Base-by-base conservation (phyloP, 2,888 invertebrate genomes). In the Cryptocephalus moraei region DNA sequence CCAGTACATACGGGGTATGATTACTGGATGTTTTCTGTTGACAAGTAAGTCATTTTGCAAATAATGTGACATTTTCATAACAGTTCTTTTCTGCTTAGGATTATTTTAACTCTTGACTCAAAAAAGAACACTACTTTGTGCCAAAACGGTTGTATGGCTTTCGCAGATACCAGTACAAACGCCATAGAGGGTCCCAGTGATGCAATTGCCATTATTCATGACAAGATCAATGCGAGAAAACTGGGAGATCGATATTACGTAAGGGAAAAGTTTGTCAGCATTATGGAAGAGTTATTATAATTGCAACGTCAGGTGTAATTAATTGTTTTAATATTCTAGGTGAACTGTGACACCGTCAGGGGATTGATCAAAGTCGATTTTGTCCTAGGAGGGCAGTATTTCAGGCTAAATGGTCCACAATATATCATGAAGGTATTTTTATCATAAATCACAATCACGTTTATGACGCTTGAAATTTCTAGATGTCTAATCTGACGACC, bases 1-100 rank as follows among this genome's bases (percentile, higher is more conserved):
- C 73, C 76, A 8, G 79, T 86, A 1, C 74, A 76, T 41, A 67
- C 56, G 22, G 51, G 53, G 34, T 36, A 70, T 43, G 22, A 36
- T n/a, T 82, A 82, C 62, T 87, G 86, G 86, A 77, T 81, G 62
- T 79, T 87, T 65, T 68, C 73, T 49, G 78, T 86, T 76, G 81
- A 84, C 58, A 73, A 73, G 80, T 80, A 69, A 64, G 56, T 52
- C 3, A 12, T 36, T 36, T n/a, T 36, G 12, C 12, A 4, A n/a
- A 36, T 4, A 11, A 12, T 12, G 6, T 36, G 2, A 36, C 36
- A n/a, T n/a, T 36, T 36, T 36, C n/a, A 36, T 36, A 36, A 36
- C 36, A 36, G 12, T 36, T 11, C 12, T 36, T 2, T 22, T 6
- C 22, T 22, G 22, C 22, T 6, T 36, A 36, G 36, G 12, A 36